These are phyloP conservation scores for Diploptera punctata DNA, from an alignment of 2,888 invertebrate species.

Conservation along the genomic window DNA sequence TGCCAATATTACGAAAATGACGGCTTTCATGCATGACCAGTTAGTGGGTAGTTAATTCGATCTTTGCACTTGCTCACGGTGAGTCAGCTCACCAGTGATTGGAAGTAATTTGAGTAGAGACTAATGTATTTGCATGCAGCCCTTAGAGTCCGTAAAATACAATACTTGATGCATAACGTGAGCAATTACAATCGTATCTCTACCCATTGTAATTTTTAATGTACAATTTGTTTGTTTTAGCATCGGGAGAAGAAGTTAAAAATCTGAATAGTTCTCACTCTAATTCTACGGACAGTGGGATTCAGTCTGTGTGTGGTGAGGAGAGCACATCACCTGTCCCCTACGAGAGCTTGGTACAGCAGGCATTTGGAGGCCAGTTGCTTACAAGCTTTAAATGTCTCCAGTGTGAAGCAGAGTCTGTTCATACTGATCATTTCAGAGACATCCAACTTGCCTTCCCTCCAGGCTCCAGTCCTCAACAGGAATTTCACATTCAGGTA, in stretches of 20 bases:
- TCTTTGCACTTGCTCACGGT: no score
- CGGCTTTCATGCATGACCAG: no score
- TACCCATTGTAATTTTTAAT: no score
- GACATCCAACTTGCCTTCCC: slow-evolving; percentile 83
- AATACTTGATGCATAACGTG: no score
- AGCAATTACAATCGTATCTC: no score
- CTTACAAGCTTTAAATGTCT: slow-evolving; percentile 77
- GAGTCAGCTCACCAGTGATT: no score
- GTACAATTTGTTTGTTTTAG: no score
- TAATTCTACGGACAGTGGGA: slow-evolving; percentile 55
- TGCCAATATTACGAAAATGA: no score
- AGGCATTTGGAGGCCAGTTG: slow-evolving; percentile 78
- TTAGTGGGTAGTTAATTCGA: no score
- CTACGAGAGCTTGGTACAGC: slow-evolving; percentile 55
- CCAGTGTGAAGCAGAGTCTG: slow-evolving; percentile 73
- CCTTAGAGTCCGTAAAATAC: no score
- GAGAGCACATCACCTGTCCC: slow-evolving; percentile 39
- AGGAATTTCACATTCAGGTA: slow-evolving; percentile 6
- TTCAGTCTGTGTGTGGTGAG: slow-evolving; percentile 55
- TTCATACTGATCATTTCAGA: slow-evolving; percentile 78
- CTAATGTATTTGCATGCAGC: no score
- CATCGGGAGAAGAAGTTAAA: slow-evolving; percentile 51
- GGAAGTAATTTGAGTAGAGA: no score
- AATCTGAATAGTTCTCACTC: slow-evolving; percentile 53
- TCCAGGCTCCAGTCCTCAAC: background rate